Conservation (phyloP, 2,797 vertebrate species). For the Lemur catta region DNA sequence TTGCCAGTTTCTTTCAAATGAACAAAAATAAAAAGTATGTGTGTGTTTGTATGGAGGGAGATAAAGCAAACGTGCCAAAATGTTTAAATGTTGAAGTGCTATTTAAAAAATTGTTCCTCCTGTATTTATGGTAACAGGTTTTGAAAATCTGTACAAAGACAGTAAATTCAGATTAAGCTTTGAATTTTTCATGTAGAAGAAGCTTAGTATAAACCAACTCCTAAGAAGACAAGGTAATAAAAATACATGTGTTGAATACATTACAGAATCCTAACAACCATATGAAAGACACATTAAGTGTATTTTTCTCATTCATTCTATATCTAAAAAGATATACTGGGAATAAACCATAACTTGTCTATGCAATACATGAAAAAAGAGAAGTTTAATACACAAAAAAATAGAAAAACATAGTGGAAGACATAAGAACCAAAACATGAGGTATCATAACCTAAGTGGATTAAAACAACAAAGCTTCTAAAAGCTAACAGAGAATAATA, state of each 20-base stretch:
- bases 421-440: not conserved
- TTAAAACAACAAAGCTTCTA: not conserved
- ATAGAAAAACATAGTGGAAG: not conserved
- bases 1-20: not conserved
- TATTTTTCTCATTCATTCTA: not conserved
- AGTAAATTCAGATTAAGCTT: not conserved
- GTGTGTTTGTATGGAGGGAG: not conserved
- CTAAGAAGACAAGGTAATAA: not conserved
- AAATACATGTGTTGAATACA: not conserved
- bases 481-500: not conserved
- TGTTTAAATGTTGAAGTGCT: conserved; percentile 3
- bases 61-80: not conserved
- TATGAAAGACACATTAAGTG: not conserved
- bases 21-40: not conserved
- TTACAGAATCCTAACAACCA: not conserved
- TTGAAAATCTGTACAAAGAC: not conserved
- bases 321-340: not conserved
- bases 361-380: not conserved
- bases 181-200: not conserved
- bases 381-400: not conserved
- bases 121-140: not conserved
- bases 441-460: not conserved
- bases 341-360: not conserved
- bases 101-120: not conserved
- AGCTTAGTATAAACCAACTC: not conserved